Base-by-base conservation (phyloP, 1,140 invertebrate species). In the Gonioctena quinquepunctata region DNA sequence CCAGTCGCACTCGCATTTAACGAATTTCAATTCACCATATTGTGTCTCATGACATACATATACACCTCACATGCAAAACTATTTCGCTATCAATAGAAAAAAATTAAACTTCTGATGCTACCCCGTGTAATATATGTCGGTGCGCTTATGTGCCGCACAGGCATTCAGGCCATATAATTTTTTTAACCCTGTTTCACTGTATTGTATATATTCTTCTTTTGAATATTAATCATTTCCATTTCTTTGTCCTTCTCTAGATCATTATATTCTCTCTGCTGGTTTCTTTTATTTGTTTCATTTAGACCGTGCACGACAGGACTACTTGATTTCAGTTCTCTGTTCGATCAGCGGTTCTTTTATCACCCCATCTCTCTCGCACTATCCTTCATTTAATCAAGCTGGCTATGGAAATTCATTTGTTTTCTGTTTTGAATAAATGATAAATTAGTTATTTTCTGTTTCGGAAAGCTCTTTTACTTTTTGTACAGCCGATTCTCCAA, bases 371-470 rank as follows among this genome's bases (percentile, higher is more conserved):
- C 21, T 50, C 62, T 54, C 52, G 21, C 70, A 69, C 69, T 76
- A 77, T 77, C 76, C 71, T 66, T 57, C 68, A 70, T 72, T 71
- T 70, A 77, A 76, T 75, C 65, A 68, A 72, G 71, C 64, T 52
- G 50, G 61, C 69, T 69, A 59, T 69, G 74, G 71, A 75, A 78
- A 76, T 78, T 78, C 76, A 78, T 78, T 78, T 78, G 76, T 78
- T 78, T 74, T 71, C 76, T 65, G 62, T 65, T 65, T 65, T 65
- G 62, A 65, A 74, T 68, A 72, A 78, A 78, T 78, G 76, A 78
- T 78, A 78, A 78, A 78, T 76, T 75, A 72, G 72, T 73, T 71
- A 57, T 64, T 66, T 62, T 73, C 27, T 59, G 68, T 73, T 73
- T 69, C 50, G 54, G 54, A 66, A 50, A 48, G 49, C 61, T 71